These are phyloP conservation scores for Crypturellus undulatus DNA, from an alignment of 2,113 vertebrate genomes.

Conservation along the genomic window DNA sequence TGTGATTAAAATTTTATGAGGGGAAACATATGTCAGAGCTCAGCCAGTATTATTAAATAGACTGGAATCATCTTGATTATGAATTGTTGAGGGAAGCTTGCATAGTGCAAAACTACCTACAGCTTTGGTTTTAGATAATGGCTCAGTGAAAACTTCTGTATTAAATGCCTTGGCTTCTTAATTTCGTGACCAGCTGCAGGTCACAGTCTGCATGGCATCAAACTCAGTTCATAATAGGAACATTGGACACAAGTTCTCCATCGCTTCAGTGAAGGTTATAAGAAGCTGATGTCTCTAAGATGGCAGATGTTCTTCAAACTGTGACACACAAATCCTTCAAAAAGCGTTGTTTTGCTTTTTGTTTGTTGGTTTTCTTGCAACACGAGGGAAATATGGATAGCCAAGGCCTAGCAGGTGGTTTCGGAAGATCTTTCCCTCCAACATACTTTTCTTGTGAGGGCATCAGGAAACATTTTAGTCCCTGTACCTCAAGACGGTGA, in stretches of 20 bases:
- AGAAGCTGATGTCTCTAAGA: background rate
- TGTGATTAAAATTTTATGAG: background rate
- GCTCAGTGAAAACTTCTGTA: background rate
- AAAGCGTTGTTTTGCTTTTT: background rate
- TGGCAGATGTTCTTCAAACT: background rate
- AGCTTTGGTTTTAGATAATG: background rate
- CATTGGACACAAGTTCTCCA: background rate
- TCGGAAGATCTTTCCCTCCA: background rate
- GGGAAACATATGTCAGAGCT: background rate
- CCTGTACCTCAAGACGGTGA: background rate
- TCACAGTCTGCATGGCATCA: background rate
- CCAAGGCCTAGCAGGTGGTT: background rate
- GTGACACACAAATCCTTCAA: background rate
- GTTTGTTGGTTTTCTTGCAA: background rate
- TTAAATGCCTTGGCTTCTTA: background rate
- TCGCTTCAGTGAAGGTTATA: accelerated
- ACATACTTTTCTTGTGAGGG: background rate
- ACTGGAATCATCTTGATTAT: background rate
- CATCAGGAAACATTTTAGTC: background rate
- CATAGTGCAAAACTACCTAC: background rate
- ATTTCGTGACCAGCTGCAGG: background rate
- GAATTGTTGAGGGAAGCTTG: background rate
- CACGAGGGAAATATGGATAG: background rate
- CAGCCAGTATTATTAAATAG: background rate
- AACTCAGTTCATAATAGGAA: background rate